A percentile compares a stretch with the other conserved stretches of the same genome.
phyloP scores from a whole-genome alignment of 1,140 invertebrate genomes.

The Oryzaephilus surinamensis region DNA sequence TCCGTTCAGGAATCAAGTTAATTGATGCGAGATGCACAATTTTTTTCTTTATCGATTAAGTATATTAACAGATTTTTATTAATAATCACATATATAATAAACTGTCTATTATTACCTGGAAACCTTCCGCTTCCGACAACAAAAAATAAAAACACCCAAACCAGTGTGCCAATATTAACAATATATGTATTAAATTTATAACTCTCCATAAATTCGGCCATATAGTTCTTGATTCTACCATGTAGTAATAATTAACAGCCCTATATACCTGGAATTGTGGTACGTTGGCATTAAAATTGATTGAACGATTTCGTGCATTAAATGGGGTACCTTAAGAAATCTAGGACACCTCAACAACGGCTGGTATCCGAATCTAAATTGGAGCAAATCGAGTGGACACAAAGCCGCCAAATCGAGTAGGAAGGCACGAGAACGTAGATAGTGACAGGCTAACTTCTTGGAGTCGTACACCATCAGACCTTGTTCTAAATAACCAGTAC shows the following conservation, averaged over 20 bases:
- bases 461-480: constrained; percentile 88
- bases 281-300: no score
- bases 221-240: constrained; percentile 88
- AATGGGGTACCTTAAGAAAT: constrained; percentile 76
- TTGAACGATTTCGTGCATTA: no score
- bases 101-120: constrained; percentile 44
- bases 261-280: no score
- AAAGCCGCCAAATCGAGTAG: constrained; percentile 74
- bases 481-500: constrained; percentile 92
- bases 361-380: constrained; percentile 66
- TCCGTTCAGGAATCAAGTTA: no score
- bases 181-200: constrained; percentile 87
- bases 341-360: constrained; percentile 74
- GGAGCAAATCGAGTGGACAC: constrained; percentile 78
- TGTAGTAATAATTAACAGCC: constrained; percentile 87
- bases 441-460: constrained; percentile 80
- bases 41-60: no score
- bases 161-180: constrained; percentile 91
- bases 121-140: constrained; percentile 82
- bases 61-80: no score
- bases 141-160: constrained; percentile 96
- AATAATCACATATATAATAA: no score
- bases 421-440: constrained; percentile 75
- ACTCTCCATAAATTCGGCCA: constrained; percentile 96
- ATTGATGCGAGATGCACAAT: no score